Percentiles rank a stretch among this genome's conserved stretches.
These are phyloP conservation scores for Leptopilina drosophilae DNA, from an alignment of 2,888 invertebrate genomes.

Conservation along the genomic window DNA sequence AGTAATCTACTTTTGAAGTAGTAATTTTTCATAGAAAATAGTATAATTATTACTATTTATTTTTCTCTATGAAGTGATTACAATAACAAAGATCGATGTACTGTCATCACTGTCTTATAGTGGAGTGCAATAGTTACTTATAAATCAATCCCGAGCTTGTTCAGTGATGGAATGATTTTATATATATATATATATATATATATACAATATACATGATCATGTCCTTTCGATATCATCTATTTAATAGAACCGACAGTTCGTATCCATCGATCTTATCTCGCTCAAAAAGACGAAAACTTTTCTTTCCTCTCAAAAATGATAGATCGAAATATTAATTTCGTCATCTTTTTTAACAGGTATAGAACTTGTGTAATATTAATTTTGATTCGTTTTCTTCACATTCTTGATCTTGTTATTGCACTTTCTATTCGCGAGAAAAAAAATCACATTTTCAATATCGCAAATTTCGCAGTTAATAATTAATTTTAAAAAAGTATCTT, in stretches of 20 bases:
- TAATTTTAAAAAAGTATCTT: too few species aligned
- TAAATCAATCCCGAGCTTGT: constrained; percentile 1
- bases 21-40: too few species aligned
- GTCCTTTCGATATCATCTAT: constrained; percentile 28
- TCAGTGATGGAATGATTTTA: constrained; percentile 13
- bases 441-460: constrained; percentile 22
- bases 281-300: not conserved
- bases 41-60: too few species aligned
- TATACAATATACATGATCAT: constrained; percentile 30
- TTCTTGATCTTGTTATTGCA: not conserved
- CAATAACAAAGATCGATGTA: constrained; percentile 6
- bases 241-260: constrained; percentile 14
- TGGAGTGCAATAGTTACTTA: constrained; percentile 21
- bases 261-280: constrained; percentile 7
- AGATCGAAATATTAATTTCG: constrained; percentile 30
- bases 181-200: too few species aligned
- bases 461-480: too few species aligned
- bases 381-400: not conserved
- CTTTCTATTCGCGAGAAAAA: constrained; percentile 17
- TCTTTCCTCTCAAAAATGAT: constrained; percentile 5
- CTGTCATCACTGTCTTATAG: constrained; percentile 23
- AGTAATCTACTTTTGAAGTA: too few species aligned
- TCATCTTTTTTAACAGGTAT: not conserved
- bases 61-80: too few species aligned
- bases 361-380: not conserved